A percentile compares a stretch with the other conserved stretches of the same genome.
Conservation (phyloP, 2,797 vertebrate species). For the Numenius phaeopus region DNA sequence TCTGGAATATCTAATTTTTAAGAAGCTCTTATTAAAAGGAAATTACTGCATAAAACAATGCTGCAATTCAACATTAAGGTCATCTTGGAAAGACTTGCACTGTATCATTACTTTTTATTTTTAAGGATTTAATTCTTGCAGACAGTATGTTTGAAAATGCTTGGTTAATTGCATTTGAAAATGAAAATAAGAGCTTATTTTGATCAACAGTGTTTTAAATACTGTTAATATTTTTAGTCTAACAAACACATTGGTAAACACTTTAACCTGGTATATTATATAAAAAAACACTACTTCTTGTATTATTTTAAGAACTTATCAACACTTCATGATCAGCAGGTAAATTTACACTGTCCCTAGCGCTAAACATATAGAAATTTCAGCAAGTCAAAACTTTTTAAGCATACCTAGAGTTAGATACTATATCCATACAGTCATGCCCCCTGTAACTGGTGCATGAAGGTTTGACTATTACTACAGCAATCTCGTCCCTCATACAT, state of each 20-base stretch:
- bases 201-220: neutral
- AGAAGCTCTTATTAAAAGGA: neutral
- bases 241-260: neutral
- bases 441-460: neutral
- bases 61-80: neutral
- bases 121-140: neutral
- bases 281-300: neutral
- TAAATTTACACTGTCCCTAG: neutral
- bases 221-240: neutral
- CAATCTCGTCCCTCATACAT: neutral
- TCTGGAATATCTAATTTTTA: neutral
- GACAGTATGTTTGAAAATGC: neutral
- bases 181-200: neutral
- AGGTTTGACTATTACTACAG: neutral
- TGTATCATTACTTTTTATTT: neutral
- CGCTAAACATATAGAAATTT: neutral
- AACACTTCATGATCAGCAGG: neutral
- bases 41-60: neutral
- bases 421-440: neutral
- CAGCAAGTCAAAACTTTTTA: neutral
- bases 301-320: neutral
- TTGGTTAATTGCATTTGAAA: neutral
- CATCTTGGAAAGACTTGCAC: neutral
- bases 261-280: neutral
- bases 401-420: neutral